Base-by-base conservation (phyloP, 2,113 vertebrate genomes). In the Bufo gargarizans region DNA sequence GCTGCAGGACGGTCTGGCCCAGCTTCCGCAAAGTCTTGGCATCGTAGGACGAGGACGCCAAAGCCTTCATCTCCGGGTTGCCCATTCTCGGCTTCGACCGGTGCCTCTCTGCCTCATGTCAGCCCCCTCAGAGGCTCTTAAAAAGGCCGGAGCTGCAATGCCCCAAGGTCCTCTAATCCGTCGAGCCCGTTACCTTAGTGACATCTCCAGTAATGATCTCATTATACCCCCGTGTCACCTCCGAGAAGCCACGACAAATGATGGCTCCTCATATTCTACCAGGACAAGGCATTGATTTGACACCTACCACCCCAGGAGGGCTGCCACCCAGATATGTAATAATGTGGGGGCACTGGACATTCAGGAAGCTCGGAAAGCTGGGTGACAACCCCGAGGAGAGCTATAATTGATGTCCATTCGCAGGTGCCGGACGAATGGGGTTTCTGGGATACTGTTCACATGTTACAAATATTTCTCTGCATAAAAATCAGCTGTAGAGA, bases 131-230 rank as follows among this genome's bases (percentile, higher is more conserved):
- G 47, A 88, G 87, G 79, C 53, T 45, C 80, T 88, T 77, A 56
- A 78, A 88, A 45, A 19, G 16, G 16, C 82, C 55, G n/a, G 3
- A 56, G 76, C 72, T 33, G 14, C 19, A 88, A 84, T 77, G 58
- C 87, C 81, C 87, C 63, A 67, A 77, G 87, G 87, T 59, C 56
- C 33, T 55, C 59, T 88, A 88, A 88, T 88, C 87, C 87, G 69
- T 65, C 59, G 22, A n/a, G 33, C n/a, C 63, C 22, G 87, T 84
- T 88, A 69, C 87, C 87, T 55, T 84, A 84, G 87, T 22, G 58
- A 88, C 82, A 69, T 45, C 87, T 78, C 16, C 53, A 43, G 49
- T 88, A 88, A 88, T 61, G 82, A 88, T 58, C 81, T 50, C 33
- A 88, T 88, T 88, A 88, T 55, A 43, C 45, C 55, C 43, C 61